Evolutionary conservation across 2,888 invertebrate genomes (phyloP), one percentile per base, ranked within the genome.

Genomic region (Trichogramma dendrolimi): DNA sequence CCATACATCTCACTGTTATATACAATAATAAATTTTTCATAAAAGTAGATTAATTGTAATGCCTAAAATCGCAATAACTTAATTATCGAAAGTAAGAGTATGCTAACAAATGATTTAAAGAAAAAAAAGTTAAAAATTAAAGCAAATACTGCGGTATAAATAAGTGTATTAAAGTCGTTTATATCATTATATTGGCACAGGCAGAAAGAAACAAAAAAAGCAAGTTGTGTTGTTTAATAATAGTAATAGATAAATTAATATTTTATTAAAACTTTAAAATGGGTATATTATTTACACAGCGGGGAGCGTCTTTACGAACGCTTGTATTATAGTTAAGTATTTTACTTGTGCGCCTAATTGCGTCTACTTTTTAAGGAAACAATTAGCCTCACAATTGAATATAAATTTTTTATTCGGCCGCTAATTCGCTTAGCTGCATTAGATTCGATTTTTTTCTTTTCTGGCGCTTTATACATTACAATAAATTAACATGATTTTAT

Each of bases 251-350:
- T 27, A 27, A 27, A 54, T 62, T 62, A 61, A 62, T 52, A 53
- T 74, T 77, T 76, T 76, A 78, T 77, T 77, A 74, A 76, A 76
- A 76, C 71, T 71, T 75, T 73, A 75, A 27, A 27, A 27, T 73
- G 65, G 65, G 62, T 68, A 75, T 76, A 75, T 77, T 79, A 79
- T 79, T 77, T 79, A 79, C 78, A 27, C 2, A 78, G 71, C 68
- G 67, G 70, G 52, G 63, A 63, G 61, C 65, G 63, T 61, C 27
- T 61, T 4, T 14, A 11, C 48, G 47, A 63, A 63, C 62, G 65
- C 63, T 54, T 43, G n/a, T 56, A 50, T 41, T 43, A 42, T 14
- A 51, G 43, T 58, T 42, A 56, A 27, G 49, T 49, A 10, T 47
- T 41, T 47, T 41, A 48, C 10, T 56, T 56, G 40, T 5, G 6